These are phyloP conservation scores for Sebastes kiyomatsui DNA, from an alignment of 2,797 vertebrate genomes.

Conservation along the genomic window DNA sequence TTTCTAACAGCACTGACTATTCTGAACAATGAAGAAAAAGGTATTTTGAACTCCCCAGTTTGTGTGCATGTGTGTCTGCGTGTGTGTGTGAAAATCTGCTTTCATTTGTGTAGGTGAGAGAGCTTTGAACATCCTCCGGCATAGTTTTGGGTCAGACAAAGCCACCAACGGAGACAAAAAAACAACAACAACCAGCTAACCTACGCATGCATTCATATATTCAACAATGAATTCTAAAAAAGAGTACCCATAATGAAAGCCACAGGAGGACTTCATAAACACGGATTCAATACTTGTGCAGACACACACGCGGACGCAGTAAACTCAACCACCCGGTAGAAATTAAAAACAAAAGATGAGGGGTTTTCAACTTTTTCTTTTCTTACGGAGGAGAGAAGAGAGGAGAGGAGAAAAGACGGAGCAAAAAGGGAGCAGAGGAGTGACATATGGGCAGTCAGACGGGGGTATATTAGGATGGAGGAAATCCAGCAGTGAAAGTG, in stretches of 20 bases:
- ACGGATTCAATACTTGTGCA: not conserved
- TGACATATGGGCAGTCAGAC: conserved; percentile 70
- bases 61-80: too few species aligned
- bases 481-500: conserved; percentile 75
- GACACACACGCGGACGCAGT: not conserved
- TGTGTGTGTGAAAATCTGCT: not conserved
- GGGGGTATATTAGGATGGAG: conserved; percentile 74
- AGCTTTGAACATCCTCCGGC: conserved; percentile 41
- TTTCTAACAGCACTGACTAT: too few species aligned
- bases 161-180: conserved; percentile 19
- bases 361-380: not conserved
- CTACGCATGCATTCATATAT: not conserved
- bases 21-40: too few species aligned
- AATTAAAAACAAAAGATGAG: not conserved
- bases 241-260: not conserved
- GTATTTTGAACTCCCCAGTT: too few species aligned
- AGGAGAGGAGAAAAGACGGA: not conserved
- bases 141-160: conserved; percentile 47
- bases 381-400: not conserved
- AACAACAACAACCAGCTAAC: conserved; percentile 1
- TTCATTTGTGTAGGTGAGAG: conserved; percentile 16
- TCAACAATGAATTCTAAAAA: not conserved
- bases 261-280: not conserved
- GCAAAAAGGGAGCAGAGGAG: conserved; percentile 1
- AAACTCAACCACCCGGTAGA: not conserved